Base-by-base conservation (phyloP, 2,888 invertebrate species). In the Eupithecia inturbata region DNA sequence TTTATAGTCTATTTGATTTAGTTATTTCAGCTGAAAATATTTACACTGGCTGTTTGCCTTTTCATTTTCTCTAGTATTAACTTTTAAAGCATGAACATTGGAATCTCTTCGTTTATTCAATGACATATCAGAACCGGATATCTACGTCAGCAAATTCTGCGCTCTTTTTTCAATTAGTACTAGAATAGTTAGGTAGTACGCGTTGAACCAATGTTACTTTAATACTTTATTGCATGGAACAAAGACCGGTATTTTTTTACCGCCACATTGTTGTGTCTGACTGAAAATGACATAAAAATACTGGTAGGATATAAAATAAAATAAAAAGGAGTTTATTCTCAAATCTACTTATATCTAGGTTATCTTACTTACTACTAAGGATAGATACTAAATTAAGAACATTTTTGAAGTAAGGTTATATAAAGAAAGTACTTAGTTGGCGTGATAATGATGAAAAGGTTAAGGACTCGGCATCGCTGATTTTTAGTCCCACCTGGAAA, bases 1-100 rank as follows among this genome's bases (percentile, higher is more conserved):
- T 68, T 36, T 68, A 77, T 75, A 74, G 80, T 78, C 73, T 80
- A 76, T 80, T 80, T 79, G 77, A 78, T 77, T 78, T 78, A 79
- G 72, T 78, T 77, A 73, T 69, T 74, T 63, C 71, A 68, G 67
- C 64, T 66, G 75, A 71, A 77, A 77, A 72, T 68, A 76, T 74
- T 76, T 69, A 33, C 70, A 73, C 74, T 62, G 68, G 67, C 68
- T 74, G 76, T 80, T 73, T 70, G 36, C 63, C 36, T 68, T 73
- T 76, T 79, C 36, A 76, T 75, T 72, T 76, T 68, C n/a, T 12
- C 45, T 68, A 41, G 26, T 70, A 72, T 67, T 67, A 63, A n/a
- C 22, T 66, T 39, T 39, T 22, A 3, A 36, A 41, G 39, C 26
- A 6, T 64, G 10, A 6, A 6, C 36, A 36, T 26, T 66, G 39